Percentiles rank a stretch among this genome's conserved stretches.
Conservation (phyloP, 2,888 invertebrate species). For the Electrophaes corylata region DNA sequence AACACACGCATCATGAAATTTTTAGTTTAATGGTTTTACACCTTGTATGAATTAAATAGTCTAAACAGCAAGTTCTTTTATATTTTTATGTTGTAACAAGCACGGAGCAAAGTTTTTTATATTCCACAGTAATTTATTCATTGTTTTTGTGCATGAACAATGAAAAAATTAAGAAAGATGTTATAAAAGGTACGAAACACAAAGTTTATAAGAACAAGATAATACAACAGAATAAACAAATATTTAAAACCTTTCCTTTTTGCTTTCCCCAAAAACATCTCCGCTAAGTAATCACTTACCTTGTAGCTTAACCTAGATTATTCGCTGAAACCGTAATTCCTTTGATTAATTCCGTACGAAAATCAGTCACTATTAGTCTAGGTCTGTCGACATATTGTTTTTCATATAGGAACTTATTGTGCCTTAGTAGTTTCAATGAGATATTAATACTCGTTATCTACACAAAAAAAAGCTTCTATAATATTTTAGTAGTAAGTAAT, state of each 20-base stretch:
- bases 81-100: too few relatives aligned
- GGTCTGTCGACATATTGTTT: neutral
- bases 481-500: too few relatives aligned
- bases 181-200: neutral
- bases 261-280: slow-evolving; percentile 11
- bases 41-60: too few relatives aligned
- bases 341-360: slow-evolving; percentile 28
- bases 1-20: too few relatives aligned
- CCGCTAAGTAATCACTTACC: slow-evolving; percentile 22
- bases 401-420: neutral
- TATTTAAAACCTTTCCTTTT: slow-evolving; percentile 5
- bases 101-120: too few relatives aligned
- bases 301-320: slow-evolving; percentile 18
- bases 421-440: neutral
- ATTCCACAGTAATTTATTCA: too few relatives aligned
- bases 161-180: neutral
- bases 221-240: neutral
- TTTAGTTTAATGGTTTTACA: too few relatives aligned
- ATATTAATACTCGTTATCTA: too few relatives aligned
- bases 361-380: slow-evolving; percentile 9
- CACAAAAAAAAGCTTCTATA: too few relatives aligned
- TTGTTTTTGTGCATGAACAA: too few relatives aligned
- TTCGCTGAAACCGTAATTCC: slow-evolving; percentile 17
- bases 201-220: neutral
- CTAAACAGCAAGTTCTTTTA: too few relatives aligned